Evolutionary conservation across 2,797 vertebrate genomes (phyloP), one percentile per base, ranked within the genome.

Genomic region (Cuniculus paca): DNA sequence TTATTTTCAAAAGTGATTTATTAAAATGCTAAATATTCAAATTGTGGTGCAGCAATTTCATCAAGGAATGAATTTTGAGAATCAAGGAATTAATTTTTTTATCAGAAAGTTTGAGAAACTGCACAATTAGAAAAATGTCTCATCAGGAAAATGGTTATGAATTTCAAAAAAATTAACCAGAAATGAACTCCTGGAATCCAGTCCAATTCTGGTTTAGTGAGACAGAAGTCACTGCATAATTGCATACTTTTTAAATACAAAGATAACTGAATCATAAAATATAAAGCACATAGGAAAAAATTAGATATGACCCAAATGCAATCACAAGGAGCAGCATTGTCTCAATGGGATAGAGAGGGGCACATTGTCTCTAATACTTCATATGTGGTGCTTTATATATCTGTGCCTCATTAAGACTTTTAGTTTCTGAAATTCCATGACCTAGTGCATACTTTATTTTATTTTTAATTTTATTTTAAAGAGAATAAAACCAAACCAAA

Each of bases 191-290:
- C 80, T 95, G 86, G 93, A 96, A 63, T 94, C 16, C 7, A 94
- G 60, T 65, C 91, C 61, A 81, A 54, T 87, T 78, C 63, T 92
- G 56, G 90, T 89, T 94, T 86, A 88, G 80, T 68, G 72, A 93
- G 56, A 87, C 86, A 95, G 52, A 72, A 94, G 48, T 94, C 84
- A 90, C 77, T 90, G 42, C 31, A 34, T 75, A 94, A 94, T 92
- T 90, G 82, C n/a, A 74, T 56, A 45, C 28, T 39, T 95, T 97
- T 96, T 78, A 96, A 96, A 93, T 91, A 58, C 45, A 86, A 91
- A 95, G 83, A 94, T 92, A 97, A 95, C 89, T 92, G 75, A 95
- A 96, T 93, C 84, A 88, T 97, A 95, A 97, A 96, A 88, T 90
- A 68, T 63, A 95, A 93, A 90, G 63, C 31, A 65, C 65, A 79